Percentiles rank a stretch among this genome's conserved stretches.
Evolutionary conservation across 53 echinoderm and acorn worm genomes (phyloP).

Genomic region (Zoroaster sp.): DNA sequence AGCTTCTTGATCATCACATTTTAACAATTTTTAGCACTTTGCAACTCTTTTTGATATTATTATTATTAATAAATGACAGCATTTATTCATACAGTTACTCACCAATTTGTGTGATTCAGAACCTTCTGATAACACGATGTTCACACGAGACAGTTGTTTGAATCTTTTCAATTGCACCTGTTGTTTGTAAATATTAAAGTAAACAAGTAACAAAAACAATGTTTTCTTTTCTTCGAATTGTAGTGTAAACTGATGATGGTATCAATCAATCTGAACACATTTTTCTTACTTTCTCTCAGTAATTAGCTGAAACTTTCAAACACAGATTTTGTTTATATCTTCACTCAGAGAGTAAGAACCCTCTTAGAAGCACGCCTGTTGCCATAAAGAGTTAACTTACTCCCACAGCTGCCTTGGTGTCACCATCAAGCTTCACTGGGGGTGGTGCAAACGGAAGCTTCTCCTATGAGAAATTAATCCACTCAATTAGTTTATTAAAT

Average conservation of each 20-base stretch:
- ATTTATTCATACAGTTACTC: neutral
- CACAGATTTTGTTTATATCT: neutral
- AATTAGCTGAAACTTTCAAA: no score
- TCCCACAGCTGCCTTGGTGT: neutral
- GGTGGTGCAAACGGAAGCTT: conserved; percentile 37
- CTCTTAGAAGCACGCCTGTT: neutral
- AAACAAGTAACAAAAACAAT: neutral
- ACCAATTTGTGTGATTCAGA: conserved; percentile 57
- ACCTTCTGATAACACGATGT: conserved; percentile 31
- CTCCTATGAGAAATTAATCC: no score
- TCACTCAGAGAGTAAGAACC: neutral
- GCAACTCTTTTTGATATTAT: neutral
- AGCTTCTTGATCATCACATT: no score
- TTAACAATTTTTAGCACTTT: neutral
- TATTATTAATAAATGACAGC: neutral
- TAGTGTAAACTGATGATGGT: no score
- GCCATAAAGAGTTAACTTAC: conserved; percentile 18
- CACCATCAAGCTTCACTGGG: conserved; percentile 6
- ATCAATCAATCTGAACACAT: no score
- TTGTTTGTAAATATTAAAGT: neutral
- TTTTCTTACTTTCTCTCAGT: no score
- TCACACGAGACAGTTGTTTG: conserved; percentile 40
- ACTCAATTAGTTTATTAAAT: no score
- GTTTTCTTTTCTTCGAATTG: no score
- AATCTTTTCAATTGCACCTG: conserved; percentile 28